phyloP scores from a whole-genome alignment of 1,140 invertebrate genomes.

The Mamestra configurata region DNA sequence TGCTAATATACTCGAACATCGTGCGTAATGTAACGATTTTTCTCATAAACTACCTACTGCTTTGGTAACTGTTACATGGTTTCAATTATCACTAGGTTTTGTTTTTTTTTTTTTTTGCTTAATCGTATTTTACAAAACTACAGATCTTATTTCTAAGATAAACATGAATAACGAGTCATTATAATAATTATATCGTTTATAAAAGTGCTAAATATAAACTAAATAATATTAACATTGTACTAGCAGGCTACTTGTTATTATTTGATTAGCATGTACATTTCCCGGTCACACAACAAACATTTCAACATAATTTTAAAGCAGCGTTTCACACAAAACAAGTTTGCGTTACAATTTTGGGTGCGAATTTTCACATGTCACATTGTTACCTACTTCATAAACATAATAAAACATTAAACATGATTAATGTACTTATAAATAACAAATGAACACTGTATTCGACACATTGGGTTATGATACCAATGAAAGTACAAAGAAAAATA shows the following conservation, averaged over 20 bases:
- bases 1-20: too few species aligned
- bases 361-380: not conserved
- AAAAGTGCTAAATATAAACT: not conserved
- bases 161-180: too few species aligned
- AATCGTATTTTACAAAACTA: too few species aligned
- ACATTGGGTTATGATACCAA: too few species aligned
- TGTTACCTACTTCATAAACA: not conserved
- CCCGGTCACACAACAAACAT: not conserved
- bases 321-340: not conserved
- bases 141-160: too few species aligned
- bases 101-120: too few species aligned
- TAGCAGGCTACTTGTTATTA: not conserved
- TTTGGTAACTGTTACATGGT: too few species aligned
- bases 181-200: not conserved
- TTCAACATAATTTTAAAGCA: conserved; percentile 29
- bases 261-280: conserved; percentile 14
- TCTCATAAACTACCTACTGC: too few species aligned
- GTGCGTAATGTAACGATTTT: too few species aligned
- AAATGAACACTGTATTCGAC: too few species aligned
- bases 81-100: too few species aligned
- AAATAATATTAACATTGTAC: not conserved
- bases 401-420: not conserved
- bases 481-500: too few species aligned
- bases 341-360: not conserved
- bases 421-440: not conserved